Percentiles rank a stretch among this genome's conserved stretches.
Evolutionary conservation across 1,140 invertebrate genomes (phyloP).

Genomic region (Magallana gigas): DNA sequence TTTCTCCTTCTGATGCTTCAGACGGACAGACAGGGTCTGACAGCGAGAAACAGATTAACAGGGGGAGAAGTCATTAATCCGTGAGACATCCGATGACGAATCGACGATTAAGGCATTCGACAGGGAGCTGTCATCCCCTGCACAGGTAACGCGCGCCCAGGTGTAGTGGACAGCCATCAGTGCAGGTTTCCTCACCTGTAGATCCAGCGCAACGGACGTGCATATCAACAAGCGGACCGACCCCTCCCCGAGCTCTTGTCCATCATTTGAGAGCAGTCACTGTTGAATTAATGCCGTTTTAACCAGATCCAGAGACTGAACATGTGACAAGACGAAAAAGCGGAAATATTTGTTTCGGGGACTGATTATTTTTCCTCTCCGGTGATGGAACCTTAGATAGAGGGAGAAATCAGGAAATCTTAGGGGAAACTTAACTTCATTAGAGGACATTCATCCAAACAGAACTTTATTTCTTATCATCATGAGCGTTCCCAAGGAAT

Average conservation of each 20-base stretch:
- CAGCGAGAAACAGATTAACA: constrained; percentile 24
- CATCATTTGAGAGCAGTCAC: no score
- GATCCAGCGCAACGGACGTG: neutral
- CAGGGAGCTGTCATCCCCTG: neutral
- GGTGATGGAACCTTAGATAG: no score
- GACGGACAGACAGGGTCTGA: neutral
- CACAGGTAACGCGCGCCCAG: constrained; percentile 2
- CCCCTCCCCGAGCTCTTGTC: neutral
- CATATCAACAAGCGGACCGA: neutral
- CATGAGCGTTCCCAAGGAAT: neutral
- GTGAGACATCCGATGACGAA: constrained; percentile 4
- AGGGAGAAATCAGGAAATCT: no score
- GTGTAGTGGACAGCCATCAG: neutral
- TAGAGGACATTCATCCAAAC: no score
- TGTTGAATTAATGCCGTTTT: no score
- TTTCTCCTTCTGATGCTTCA: neutral
- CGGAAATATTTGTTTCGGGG: no score
- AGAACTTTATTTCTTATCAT: neutral
- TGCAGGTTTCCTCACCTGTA: neutral
- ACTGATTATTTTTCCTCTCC: no score
- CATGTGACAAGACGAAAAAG: no score
- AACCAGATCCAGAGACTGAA: no score
- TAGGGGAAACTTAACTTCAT: no score
- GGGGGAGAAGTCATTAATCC: constrained; percentile 13
- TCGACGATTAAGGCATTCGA: constrained; percentile 23